Evolutionary conservation across 2,113 vertebrate species (phyloP).

Genomic region (Colinus virginianus): DNA sequence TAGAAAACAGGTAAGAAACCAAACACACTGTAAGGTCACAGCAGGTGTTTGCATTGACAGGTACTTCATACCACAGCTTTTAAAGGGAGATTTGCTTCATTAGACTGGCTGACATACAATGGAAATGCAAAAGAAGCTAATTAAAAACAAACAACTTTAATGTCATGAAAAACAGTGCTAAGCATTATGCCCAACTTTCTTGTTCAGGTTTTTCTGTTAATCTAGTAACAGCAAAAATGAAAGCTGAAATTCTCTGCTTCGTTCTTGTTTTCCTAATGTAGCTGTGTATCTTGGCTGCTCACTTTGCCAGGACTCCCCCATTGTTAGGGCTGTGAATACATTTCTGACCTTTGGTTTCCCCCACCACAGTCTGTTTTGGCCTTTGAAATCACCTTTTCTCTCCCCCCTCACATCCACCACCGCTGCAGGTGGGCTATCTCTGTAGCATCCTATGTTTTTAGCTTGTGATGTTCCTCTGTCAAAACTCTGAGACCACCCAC

Average conservation of each 20-base stretch:
- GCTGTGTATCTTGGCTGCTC: slow-evolving; percentile 40
- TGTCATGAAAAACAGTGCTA: background rate
- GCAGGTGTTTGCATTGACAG: background rate
- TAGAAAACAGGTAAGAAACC: slow-evolving; percentile 89
- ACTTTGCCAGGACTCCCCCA: slow-evolving; percentile 22
- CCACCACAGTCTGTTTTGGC: slow-evolving; percentile 60
- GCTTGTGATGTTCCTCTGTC: slow-evolving; percentile 61
- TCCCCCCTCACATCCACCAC: slow-evolving; percentile 50
- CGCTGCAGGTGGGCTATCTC: slow-evolving; percentile 70
- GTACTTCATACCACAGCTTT: background rate
- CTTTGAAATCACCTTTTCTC: slow-evolving; percentile 63
- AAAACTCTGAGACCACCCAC: slow-evolving; percentile 73
- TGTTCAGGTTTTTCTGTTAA: background rate
- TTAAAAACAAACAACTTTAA: background rate
- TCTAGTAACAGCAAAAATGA: background rate
- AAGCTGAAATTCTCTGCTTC: background rate
- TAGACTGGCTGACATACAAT: background rate
- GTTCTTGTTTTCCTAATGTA: slow-evolving; percentile 22
- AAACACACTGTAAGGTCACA: background rate
- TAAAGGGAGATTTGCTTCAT: background rate
- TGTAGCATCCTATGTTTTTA: slow-evolving; percentile 69
- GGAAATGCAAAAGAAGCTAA: background rate
- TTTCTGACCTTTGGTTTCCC: slow-evolving; percentile 63
- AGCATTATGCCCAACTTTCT: background rate
- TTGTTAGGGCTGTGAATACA: slow-evolving; percentile 57